phyloP scores from a whole-genome alignment of 2,888 invertebrate genomes.

The Dicyrtomina minuta region DNA sequence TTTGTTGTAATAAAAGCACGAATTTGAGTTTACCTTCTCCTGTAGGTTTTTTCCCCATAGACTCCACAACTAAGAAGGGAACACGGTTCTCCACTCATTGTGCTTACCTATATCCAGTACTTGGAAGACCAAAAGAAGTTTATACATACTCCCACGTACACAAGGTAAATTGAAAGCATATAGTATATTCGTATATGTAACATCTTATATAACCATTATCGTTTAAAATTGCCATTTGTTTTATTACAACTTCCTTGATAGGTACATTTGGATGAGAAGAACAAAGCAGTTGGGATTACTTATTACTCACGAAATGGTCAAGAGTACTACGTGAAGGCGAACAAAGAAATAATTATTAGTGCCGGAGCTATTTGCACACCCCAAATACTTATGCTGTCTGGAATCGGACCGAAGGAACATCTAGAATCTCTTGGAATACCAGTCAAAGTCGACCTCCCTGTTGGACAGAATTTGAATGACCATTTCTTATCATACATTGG shows the following conservation, averaged over 20 bases:
- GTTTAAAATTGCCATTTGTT: not conserved
- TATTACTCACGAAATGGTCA: conserved; percentile 43
- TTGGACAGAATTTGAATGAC: conserved; percentile 47
- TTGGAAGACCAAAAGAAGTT: conserved; percentile 40
- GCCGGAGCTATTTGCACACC: conserved; percentile 46
- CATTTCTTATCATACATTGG: conserved; percentile 39
- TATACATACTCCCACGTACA: conserved; percentile 44
- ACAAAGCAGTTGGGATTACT: conserved; percentile 44
- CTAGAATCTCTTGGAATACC: conserved; percentile 38
- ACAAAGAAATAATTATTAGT: conserved; percentile 45
- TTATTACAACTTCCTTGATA: not conserved
- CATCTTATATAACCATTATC: not conserved
- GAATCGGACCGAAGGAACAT: conserved; percentile 43
- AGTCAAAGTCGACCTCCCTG: conserved; percentile 34
- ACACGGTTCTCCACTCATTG: conserved; percentile 37
- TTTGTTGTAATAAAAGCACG: too few relatives aligned
- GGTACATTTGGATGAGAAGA: conserved; percentile 3
- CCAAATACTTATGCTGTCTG: conserved; percentile 45
- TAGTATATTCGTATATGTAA: not conserved
- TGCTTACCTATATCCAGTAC: not conserved
- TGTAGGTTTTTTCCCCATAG: conserved; percentile 30
- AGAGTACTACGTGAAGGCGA: conserved; percentile 41
- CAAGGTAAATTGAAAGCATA: conserved; percentile 32
- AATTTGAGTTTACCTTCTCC: too few relatives aligned
- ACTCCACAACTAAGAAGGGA: conserved; percentile 45